Evolutionary conservation across 2,888 invertebrate genomes (phyloP), one percentile per base, ranked within the genome.

Genomic region (Caenorhabditis drosophilae): DNA sequence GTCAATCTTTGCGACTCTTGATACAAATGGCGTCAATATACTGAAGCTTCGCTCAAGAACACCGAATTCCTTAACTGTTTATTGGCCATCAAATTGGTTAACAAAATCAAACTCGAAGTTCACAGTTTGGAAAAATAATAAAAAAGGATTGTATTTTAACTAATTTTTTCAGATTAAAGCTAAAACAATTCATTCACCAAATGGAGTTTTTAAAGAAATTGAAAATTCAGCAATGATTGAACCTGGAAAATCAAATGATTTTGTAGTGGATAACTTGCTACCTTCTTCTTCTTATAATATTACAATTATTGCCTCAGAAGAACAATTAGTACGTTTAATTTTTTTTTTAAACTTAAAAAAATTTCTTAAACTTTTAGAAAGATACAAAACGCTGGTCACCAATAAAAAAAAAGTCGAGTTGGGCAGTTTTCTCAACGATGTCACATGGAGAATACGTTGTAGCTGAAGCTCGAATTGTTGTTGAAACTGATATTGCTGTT

Each of bases 251-350:
- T 50, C 61, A 3, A 47, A 52, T 20, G 71, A 71, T 42, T 70
- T 60, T 38, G 35, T 66, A 9, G 55, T 74, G 35, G 57, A 71
- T 44, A 72, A 74, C 22, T 56, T 76, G 15, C 51, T 68, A 1
- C 73, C 73, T 1, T 72, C 71, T 0, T 66, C 62, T n/a, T 70
- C 70, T n/a, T 76, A 76, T 48, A 76, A 76, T 27, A 66, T 76
- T 16, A 66, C 73, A 0, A 70, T 76, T 11, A 63, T 67, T 0
- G 72, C 73, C 2, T 46, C 64, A 0, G 67, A 64, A 26, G 57
- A 59, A 20, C 57, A 62, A 26, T 27, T 35, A n/a, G 45, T 36
- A 22, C 3, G 31, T 1, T 26, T 20, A 34, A 23, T 15, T 18
- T 23, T n/a, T 26, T 25, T 45, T 26, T 4, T 4, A 26, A 45